phyloP scores from a whole-genome alignment of 1,140 invertebrate species.

The Coboldia fuscipes region DNA sequence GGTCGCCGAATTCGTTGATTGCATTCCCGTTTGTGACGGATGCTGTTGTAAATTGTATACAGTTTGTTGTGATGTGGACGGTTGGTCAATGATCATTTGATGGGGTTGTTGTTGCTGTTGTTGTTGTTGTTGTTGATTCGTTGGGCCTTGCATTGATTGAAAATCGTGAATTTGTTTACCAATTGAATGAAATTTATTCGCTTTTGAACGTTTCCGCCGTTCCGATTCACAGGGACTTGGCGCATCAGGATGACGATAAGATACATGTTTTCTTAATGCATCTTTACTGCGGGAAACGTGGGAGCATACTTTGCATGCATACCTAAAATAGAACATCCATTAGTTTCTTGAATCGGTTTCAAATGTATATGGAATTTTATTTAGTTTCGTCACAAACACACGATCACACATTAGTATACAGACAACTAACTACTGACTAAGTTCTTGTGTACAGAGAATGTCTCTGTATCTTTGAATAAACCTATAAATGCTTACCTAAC shows the following conservation, averaged over 20 bases:
- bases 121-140: conserved; percentile 2
- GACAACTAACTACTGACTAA: too few relatives aligned
- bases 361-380: too few relatives aligned
- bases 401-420: too few relatives aligned
- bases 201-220: conserved; percentile 15
- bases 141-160: neutral
- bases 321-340: conserved; percentile 13
- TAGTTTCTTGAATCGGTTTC: too few relatives aligned
- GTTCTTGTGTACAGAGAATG: too few relatives aligned
- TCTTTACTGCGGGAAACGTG: conserved; percentile 70
- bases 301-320: conserved; percentile 60
- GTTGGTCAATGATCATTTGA: too few relatives aligned
- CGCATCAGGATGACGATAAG: conserved; percentile 51
- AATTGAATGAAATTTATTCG: neutral
- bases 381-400: too few relatives aligned
- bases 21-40: too few relatives aligned
- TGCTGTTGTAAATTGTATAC: too few relatives aligned
- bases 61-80: too few relatives aligned
- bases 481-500: conserved; percentile 28
- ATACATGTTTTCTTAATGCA: conserved; percentile 68
- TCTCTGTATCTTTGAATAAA: too few relatives aligned
- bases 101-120: conserved; percentile 6
- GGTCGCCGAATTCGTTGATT: too few relatives aligned
- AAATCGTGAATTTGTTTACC: conserved; percentile 4
- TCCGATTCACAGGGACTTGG: conserved; percentile 19